Evolutionary conservation across 2,888 invertebrate species (phyloP).

Genomic region (Cryptocephalus primarius): DNA sequence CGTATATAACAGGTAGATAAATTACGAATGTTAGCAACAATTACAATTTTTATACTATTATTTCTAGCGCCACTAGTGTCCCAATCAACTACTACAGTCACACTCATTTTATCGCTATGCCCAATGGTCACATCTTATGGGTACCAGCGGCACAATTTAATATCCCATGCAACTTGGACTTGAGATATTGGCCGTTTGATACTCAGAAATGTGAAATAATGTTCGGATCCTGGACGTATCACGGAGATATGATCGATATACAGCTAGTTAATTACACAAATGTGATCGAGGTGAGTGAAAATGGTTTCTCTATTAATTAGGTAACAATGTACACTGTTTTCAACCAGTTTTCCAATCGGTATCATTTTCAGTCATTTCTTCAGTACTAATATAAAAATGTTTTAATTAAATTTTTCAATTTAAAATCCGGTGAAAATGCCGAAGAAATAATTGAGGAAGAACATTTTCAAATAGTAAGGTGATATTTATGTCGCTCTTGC

Average conservation of each 20-base stretch:
- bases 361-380: too few relatives aligned
- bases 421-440: too few relatives aligned
- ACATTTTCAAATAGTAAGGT: too few relatives aligned
- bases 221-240: constrained; percentile 65
- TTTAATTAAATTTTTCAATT: too few relatives aligned
- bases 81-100: constrained; percentile 50
- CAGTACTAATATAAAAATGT: too few relatives aligned
- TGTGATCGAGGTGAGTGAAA: constrained; percentile 18
- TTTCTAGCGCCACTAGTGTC: constrained; percentile 46
- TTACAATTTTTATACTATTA: neutral
- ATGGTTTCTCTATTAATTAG: too few relatives aligned
- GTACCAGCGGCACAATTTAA: constrained; percentile 58
- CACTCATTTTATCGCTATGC: constrained; percentile 41
- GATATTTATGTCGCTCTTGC: too few relatives aligned
- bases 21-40: neutral
- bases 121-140: constrained; percentile 49
- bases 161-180: constrained; percentile 52
- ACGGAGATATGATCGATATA: constrained; percentile 47
- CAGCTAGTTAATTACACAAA: constrained; percentile 19
- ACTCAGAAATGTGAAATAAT: constrained; percentile 53
- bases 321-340: too few relatives aligned
- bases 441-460: too few relatives aligned
- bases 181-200: constrained; percentile 67
- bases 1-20: constrained; percentile 51
- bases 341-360: too few relatives aligned